Base-by-base conservation (phyloP, 1,140 invertebrate species). In the Drosophila sturtevanti region DNA sequence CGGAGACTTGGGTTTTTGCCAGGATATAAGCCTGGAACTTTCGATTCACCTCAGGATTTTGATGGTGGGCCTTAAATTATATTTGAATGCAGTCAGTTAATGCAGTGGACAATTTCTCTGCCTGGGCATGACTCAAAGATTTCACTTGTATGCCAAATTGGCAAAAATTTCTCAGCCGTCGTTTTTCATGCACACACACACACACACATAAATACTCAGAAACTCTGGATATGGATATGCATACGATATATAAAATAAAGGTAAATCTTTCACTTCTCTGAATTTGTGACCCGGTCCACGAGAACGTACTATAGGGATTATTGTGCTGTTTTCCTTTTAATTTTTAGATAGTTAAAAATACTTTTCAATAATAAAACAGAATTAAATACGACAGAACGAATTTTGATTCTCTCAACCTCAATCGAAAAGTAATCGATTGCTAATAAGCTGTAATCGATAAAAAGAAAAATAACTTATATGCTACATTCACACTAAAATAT, bases 141-240 rank as follows among this genome's bases (percentile, higher is more conserved):
- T 89, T 82, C 84, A 68, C 22, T 7, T 22, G 18, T 79, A 72
- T 89, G 85, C 84, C 84, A 84, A 89, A 69, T 89, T 89, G 85
- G 84, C 84, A 89, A 89, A 87, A 80, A 77, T 78, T 38, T 58
- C 31, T 74, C 72, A 73, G 34, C 44, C 48, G 61, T 66, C 61
- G 68, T 68, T 87, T 78, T 87, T 66, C 74, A 68, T 56, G 62
- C 70, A 79, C 72, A 54, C 74, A 55, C 68, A 54, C 75, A 65
- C 77, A 58, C 73, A 70, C 61, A 56, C 56, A 44, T n/a, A 34
- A 21, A 59, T 54, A 68, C 61, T 59, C 37, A 63, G 59, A 67
- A 41, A 72, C 60, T 35, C 72, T 68, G 61, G 69, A 70, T 71
- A 69, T 72, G 72, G 62, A 89, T 79, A 87, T 67, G 72, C 66